These are phyloP conservation scores for Hypotaenidia okinawae DNA, from an alignment of 2,797 vertebrate species.

Conservation along the genomic window DNA sequence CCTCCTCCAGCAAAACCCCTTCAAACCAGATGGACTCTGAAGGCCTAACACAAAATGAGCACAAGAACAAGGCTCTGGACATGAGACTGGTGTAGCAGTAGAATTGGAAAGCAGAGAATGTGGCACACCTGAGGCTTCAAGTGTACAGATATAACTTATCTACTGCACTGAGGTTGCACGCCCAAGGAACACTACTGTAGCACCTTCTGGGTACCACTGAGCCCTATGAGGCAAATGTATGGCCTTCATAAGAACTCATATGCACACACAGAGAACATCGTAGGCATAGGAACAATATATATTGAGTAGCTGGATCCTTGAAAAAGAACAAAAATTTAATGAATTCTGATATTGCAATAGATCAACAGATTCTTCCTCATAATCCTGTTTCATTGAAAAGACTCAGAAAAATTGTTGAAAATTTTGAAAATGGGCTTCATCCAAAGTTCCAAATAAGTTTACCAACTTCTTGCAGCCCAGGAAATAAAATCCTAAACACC, in stretches of 20 bases:
- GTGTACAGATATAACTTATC: background rate
- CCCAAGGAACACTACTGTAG: background rate
- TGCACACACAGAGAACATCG: background rate
- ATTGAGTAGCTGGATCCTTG: background rate
- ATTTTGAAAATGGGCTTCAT: background rate
- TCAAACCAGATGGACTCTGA: background rate
- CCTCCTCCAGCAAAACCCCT: background rate
- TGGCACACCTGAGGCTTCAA: background rate
- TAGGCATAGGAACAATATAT: background rate
- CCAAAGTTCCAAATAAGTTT: background rate
- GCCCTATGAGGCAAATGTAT: background rate
- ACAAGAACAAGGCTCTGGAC: background rate
- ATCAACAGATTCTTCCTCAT: background rate
- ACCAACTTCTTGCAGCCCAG: background rate
- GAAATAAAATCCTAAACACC: background rate
- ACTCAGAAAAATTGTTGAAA: background rate
- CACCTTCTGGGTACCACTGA: background rate
- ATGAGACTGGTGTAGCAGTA: background rate
- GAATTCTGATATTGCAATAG: background rate
- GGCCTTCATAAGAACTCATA: background rate
- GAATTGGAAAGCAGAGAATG: background rate
- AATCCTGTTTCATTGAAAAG: background rate
- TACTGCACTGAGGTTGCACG: background rate
- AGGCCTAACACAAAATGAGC: background rate
- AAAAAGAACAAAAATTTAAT: background rate